Evolutionary conservation across 2,797 vertebrate species (phyloP).

Genomic region (Otus scops): DNA sequence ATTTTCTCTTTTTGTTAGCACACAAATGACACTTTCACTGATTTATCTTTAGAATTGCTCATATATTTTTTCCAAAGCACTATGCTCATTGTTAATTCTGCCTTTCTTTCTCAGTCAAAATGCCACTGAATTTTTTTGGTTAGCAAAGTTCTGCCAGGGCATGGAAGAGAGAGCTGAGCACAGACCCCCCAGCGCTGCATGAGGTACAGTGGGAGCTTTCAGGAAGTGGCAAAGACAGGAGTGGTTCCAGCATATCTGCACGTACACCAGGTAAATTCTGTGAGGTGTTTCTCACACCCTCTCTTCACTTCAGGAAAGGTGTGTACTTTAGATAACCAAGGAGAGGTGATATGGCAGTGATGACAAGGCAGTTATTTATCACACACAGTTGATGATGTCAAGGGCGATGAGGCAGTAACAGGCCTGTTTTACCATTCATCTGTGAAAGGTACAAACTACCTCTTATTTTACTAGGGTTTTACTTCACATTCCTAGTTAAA

Average conservation of each 20-base stretch:
- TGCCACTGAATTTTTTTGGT: neutral
- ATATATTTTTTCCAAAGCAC: neutral
- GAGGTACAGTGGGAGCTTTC: neutral
- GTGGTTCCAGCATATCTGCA: neutral
- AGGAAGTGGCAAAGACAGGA: neutral
- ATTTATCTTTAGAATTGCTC: neutral
- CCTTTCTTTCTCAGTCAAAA: neutral
- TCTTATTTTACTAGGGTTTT: neutral
- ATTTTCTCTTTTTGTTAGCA: neutral
- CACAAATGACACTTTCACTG: neutral
- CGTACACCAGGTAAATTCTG: neutral
- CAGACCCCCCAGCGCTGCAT: neutral
- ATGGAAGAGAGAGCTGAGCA: neutral
- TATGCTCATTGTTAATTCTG: neutral
- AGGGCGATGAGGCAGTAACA: neutral
- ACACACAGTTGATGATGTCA: neutral
- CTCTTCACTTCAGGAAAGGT: neutral
- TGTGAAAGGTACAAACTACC: neutral
- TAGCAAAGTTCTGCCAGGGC: neutral
- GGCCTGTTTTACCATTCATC: neutral
- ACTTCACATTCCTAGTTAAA: neutral
- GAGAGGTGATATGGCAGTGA: neutral
- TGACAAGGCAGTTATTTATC: neutral
- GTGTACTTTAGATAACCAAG: neutral
- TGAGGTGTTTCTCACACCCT: neutral